Base-by-base conservation (phyloP, 2,113 vertebrate species). In the Diphyllodes magnificus region DNA sequence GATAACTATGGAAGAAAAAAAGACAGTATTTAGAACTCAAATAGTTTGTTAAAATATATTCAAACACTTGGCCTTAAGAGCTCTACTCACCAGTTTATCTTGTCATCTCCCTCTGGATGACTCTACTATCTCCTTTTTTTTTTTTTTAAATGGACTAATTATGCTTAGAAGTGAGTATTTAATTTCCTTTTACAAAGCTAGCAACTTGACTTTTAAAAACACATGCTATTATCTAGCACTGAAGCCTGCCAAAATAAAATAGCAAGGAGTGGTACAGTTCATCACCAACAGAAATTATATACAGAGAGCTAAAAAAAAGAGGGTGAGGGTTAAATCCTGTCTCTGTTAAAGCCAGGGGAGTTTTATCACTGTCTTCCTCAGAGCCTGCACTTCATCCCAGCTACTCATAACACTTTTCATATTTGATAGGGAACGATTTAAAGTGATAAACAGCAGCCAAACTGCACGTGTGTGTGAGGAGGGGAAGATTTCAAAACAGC, bases 391-490 rank as follows among this genome's bases (percentile, higher is more conserved):
- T 94, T 95, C 63, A 88, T 92, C 84, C 87, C 47, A 93, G 75
- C 78, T 95, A 94, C 86, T 91, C 61, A 35, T 83, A 95, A 79
- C 81, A 68, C 66, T 93, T 88, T 23, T 82, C 63, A 47, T 69
- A 80, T 44, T 92, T 66, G 79, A 91, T 80, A 95, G 85, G 78
- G 39, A 82, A 77, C 78, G 70, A 95, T 90, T 91, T 93, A 31
- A 90, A 93, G 44, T 78, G 87, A 95, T 90, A 95, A 94, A 92
- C 11, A 87, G 82, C 81, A 92, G 93, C 40, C 76, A 92, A 92
- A 90, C 28, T 81, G 37, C 22, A 57, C 11, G 5, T 87, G 35
- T 78, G 53, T 68, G 63, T 40, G 54, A 33, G 45, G n/a, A 47
- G 44, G 16, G 11, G 13, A 45, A 85, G 81, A 87, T 51, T 69